Evolutionary conservation across 2,113 vertebrate species (phyloP).

Genomic region (Nasalis larvatus): DNA sequence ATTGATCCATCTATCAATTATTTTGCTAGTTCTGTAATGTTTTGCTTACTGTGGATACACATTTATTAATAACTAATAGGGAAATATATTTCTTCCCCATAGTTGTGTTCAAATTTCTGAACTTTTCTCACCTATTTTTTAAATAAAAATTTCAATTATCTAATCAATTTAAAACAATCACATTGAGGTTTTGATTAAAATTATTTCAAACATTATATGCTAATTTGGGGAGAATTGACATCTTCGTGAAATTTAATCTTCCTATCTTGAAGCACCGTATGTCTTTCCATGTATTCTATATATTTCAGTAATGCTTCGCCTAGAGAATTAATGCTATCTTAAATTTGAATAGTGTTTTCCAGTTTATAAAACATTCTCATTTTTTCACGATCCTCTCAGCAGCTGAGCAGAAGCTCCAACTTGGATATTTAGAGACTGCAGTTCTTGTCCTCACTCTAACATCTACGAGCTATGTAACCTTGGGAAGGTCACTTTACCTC

Average conservation of each 20-base stretch:
- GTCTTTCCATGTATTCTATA: background rate
- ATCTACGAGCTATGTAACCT: background rate
- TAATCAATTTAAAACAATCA: background rate
- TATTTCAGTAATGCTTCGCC: background rate
- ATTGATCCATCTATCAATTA: background rate
- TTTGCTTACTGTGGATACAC: background rate
- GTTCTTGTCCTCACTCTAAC: background rate
- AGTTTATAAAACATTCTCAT: background rate
- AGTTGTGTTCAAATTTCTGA: background rate
- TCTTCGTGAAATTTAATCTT: background rate
- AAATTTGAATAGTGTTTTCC: background rate
- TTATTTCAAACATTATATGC: background rate
- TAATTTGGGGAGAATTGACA: background rate
- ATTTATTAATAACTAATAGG: background rate
- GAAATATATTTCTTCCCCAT: background rate
- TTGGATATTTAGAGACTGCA: background rate
- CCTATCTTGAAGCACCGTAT: background rate
- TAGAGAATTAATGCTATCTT: background rate
- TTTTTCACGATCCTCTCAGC: background rate
- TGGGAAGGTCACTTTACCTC: background rate
- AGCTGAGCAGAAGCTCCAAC: background rate
- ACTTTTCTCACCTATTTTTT: background rate
- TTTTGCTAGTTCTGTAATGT: background rate
- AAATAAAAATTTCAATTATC: background rate
- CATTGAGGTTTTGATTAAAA: background rate